phyloP scores from a whole-genome alignment of 2,888 invertebrate species.

The Caenorhabditis sp. region DNA sequence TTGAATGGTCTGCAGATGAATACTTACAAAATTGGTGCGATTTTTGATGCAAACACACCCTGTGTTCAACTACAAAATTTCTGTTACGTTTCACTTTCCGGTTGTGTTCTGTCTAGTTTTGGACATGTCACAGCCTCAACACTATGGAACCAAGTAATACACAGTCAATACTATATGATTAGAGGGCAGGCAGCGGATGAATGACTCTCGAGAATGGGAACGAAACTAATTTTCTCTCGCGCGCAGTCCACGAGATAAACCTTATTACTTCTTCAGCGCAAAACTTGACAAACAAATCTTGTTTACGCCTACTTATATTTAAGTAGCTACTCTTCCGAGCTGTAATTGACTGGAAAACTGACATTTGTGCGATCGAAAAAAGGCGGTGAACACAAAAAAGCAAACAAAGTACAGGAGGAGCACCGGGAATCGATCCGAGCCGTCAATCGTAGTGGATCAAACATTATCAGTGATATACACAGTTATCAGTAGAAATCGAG shows the following conservation, averaged over 20 bases:
- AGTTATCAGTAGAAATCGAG: conserved; percentile 9
- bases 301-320: conserved; percentile 1
- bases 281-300: conserved; percentile 23
- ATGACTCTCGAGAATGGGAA: conserved; percentile 3
- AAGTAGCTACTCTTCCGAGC: background rate
- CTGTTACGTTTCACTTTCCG: too few relatives aligned
- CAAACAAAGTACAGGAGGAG: conserved; percentile 33
- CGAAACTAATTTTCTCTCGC: conserved; percentile 4
- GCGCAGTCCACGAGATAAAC: background rate
- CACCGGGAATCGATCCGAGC: background rate
- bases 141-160: too few relatives aligned
- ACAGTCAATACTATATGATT: too few relatives aligned
- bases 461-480: conserved; percentile 19
- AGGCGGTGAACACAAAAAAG: conserved; percentile 30
- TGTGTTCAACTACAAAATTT: too few relatives aligned
- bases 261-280: conserved; percentile 19
- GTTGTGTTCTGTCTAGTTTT: too few relatives aligned
- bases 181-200: background rate
- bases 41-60: too few relatives aligned
- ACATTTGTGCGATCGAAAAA: too few relatives aligned
- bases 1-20: background rate
- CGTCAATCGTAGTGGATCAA: conserved; percentile 43
- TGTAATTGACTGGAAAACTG: background rate
- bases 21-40: too few relatives aligned
- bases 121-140: too few relatives aligned